Evolutionary conservation across 2,888 invertebrate species (phyloP).

Genomic region (Diarsia brunnea): DNA sequence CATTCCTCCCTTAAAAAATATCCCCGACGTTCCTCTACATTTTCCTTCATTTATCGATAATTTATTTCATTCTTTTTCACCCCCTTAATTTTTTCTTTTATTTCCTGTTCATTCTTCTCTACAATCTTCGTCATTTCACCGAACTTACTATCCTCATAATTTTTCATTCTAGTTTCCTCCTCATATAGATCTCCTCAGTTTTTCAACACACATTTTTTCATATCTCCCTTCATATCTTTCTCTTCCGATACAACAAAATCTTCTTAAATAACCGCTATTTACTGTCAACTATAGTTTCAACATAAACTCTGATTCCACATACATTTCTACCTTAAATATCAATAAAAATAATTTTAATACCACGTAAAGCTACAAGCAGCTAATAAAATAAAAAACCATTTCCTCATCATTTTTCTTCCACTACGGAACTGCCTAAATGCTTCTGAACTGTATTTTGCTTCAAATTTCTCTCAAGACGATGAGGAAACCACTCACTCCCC

Average conservation of each 20-base stretch:
- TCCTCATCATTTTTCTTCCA: not conserved
- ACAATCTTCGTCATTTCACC: not conserved
- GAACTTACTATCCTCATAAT: not conserved
- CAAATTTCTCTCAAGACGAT: not conserved
- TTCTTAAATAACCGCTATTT: not conserved
- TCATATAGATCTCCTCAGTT: not conserved
- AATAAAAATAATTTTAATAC: not conserved
- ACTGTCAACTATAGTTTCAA: not conserved
- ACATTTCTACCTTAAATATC: not conserved
- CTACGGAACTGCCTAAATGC: not conserved
- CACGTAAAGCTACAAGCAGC: conserved; percentile 3
- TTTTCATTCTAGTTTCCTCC: not conserved
- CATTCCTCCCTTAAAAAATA: not conserved
- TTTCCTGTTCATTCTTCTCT: not conserved
- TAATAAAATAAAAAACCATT: not conserved
- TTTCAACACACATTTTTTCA: not conserved
- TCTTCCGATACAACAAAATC: not conserved
- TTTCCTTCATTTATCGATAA: not conserved
- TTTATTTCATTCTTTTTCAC: not conserved
- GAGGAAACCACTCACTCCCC: not conserved
- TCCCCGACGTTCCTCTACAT: no score
- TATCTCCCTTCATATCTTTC: not conserved
- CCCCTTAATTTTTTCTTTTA: not conserved
- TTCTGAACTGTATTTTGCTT: not conserved
- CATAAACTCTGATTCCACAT: not conserved